A percentile compares a stretch with the other conserved stretches of the same genome.
Evolutionary conservation across 2,113 vertebrate genomes (phyloP).

Genomic region (Rostratula benghalensis): DNA sequence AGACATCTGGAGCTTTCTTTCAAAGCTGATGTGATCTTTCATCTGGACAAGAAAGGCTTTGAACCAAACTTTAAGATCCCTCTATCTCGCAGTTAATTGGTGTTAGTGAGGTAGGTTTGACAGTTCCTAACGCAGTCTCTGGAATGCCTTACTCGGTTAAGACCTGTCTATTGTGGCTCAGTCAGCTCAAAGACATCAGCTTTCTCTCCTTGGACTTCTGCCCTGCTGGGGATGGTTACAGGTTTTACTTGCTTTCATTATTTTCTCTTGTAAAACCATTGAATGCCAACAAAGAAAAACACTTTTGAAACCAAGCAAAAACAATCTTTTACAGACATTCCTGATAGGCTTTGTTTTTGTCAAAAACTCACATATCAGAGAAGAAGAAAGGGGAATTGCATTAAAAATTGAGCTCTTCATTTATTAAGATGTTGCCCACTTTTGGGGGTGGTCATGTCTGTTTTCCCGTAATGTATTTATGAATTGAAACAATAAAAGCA

Average conservation of each 20-base stretch:
- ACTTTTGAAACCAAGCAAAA: conserved; percentile 7
- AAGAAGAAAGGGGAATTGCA: neutral
- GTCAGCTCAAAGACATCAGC: conserved; percentile 24
- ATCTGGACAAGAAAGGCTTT: conserved; percentile 64
- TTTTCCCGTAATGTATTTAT: neutral
- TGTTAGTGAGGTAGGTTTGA: conserved; percentile 64
- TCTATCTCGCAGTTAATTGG: conserved; percentile 57
- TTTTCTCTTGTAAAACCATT: conserved; percentile 55
- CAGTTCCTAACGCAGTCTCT: conserved; percentile 8
- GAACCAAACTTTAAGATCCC: conserved; percentile 42
- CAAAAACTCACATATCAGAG: neutral
- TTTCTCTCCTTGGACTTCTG: conserved; percentile 53
- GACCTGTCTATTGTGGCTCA: conserved; percentile 47
- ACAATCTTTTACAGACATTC: neutral
- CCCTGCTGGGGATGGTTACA: neutral
- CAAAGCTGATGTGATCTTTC: conserved; percentile 55
- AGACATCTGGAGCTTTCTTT: conserved; percentile 65
- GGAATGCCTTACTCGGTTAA: conserved; percentile 39
- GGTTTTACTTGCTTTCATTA: conserved; percentile 61
- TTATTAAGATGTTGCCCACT: neutral
- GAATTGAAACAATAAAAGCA: neutral
- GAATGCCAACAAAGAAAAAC: conserved; percentile 30
- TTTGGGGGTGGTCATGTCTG: neutral
- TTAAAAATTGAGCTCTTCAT: neutral
- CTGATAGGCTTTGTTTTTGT: neutral